Conservation (phyloP, 2,797 vertebrate species). For the Cynopterus sphinx region DNA sequence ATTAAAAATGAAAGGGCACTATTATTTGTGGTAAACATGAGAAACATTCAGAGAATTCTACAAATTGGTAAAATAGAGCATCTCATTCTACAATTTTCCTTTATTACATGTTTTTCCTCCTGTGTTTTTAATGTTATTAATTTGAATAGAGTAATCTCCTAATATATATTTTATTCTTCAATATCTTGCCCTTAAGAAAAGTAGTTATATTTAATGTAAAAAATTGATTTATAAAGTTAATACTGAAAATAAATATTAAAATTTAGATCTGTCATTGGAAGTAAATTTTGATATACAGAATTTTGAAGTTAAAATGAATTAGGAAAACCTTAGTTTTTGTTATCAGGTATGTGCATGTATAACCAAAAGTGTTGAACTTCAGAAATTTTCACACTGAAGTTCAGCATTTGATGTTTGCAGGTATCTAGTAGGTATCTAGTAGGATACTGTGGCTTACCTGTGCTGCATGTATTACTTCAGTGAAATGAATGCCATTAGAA, state of each 20-base stretch:
- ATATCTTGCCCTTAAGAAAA: background rate
- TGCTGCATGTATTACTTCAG: background rate
- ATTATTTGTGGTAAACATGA: background rate
- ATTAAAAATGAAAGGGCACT: background rate
- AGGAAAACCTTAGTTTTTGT: background rate
- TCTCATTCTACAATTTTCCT: constrained; percentile 15
- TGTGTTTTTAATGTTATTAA: background rate
- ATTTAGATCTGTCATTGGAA: background rate
- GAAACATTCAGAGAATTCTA: background rate
- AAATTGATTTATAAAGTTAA: background rate
- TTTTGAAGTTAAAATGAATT: background rate
- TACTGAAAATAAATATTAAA: constrained; percentile 33
- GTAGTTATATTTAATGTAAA: background rate
- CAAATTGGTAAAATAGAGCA: background rate
- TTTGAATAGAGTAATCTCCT: background rate
- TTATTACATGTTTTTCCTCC: background rate
- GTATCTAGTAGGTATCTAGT: background rate
- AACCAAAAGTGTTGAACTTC: background rate
- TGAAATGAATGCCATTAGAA: background rate
- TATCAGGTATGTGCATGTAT: background rate
- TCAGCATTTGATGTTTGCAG: background rate
- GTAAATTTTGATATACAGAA: background rate
- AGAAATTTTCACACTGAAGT: background rate
- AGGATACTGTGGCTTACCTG: background rate
- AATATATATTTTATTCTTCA: constrained; percentile 36